phyloP scores from a whole-genome alignment of 2,113 vertebrate species.

The Siphamia tubifer region DNA sequence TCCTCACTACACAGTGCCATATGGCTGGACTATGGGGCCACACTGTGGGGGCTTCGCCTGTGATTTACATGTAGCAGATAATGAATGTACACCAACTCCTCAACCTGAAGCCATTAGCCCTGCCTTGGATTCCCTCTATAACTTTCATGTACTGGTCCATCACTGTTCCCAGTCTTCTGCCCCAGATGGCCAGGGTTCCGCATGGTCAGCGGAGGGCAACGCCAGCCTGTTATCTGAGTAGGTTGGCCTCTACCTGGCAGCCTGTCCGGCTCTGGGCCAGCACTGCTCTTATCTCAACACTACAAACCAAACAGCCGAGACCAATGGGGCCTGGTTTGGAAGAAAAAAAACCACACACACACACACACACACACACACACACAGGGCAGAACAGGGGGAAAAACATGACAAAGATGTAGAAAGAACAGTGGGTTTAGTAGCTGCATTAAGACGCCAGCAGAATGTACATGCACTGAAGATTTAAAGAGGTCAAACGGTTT shows the following conservation, averaged over 20 bases:
- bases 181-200: conserved; percentile 80
- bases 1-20: conserved; percentile 7
- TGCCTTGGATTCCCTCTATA: background rate
- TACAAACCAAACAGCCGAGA: background rate
- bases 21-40: conserved; percentile 20
- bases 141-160: conserved; percentile 28
- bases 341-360: no score
- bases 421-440: background rate
- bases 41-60: background rate
- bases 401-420: background rate
- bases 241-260: conserved; percentile 27
- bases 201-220: conserved; percentile 67
- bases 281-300: background rate
- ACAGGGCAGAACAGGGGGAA: background rate
- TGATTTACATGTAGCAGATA: conserved; percentile 30
- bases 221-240: conserved; percentile 56
- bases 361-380: no score
- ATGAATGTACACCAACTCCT: conserved; percentile 7
- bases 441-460: background rate
- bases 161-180: conserved; percentile 13
- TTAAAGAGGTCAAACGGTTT: background rate
- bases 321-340: background rate
- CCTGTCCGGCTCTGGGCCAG: background rate
- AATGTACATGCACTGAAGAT: background rate
- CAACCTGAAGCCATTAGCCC: conserved; percentile 19